Percentiles rank a stretch among this genome's conserved stretches.
These are phyloP conservation scores for Drosophila monieri DNA, from an alignment of 2,888 invertebrate species.

Conservation along the genomic window DNA sequence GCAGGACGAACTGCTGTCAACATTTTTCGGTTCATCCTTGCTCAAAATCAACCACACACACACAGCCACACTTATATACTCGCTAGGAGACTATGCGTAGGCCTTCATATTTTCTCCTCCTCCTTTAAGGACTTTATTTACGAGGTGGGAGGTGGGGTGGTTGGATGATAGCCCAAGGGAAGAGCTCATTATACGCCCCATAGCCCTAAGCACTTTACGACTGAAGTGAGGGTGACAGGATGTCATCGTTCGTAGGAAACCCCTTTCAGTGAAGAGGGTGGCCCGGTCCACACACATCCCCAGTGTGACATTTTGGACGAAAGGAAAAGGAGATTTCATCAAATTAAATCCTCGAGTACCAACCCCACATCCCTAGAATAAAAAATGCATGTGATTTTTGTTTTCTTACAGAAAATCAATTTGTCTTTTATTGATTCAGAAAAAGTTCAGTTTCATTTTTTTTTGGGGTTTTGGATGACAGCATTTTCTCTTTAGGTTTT, in stretches of 20 bases:
- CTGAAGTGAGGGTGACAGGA: conserved; percentile 12
- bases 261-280: not conserved
- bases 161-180: conserved; percentile 13
- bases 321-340: not conserved
- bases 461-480: conserved; percentile 61
- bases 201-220: conserved; percentile 14
- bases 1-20: conserved; percentile 63
- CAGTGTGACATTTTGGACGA: not conserved
- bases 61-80: conserved; percentile 3
- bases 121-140: conserved; percentile 20
- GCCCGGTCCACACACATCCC: conserved; percentile 5
- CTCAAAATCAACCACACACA: conserved; percentile 16
- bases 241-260: conserved; percentile 5
- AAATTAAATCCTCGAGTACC: not conserved
- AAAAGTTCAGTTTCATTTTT: conserved; percentile 79
- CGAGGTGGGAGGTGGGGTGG: not conserved
- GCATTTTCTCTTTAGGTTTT: conserved; percentile 49
- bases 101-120: conserved; percentile 39
- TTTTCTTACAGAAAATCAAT: conserved; percentile 84
- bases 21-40: conserved; percentile 60
- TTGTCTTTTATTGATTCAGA: conserved; percentile 83
- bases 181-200: conserved; percentile 7
- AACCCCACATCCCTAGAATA: not conserved
- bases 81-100: conserved; percentile 25
- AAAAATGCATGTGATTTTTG: conserved; percentile 64